Evolutionary conservation across 2,797 vertebrate genomes (phyloP).

Genomic region (Euphonia xanthogaster): DNA sequence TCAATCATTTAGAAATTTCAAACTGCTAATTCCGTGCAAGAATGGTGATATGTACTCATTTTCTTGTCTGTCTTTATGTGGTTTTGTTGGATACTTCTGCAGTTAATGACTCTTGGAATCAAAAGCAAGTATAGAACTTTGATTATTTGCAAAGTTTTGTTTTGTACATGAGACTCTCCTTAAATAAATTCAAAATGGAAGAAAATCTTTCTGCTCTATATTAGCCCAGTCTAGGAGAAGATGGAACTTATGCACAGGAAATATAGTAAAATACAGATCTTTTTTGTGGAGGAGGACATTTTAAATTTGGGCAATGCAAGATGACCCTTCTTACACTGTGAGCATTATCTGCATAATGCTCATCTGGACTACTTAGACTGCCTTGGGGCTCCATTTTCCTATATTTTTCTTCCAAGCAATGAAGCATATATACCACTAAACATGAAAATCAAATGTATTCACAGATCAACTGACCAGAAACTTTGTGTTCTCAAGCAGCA

Average conservation of each 20-base stretch:
- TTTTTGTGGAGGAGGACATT: rapidly evolving
- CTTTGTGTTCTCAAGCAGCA: not conserved
- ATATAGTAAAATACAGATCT: not conserved
- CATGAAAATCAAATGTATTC: not conserved
- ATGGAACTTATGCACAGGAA: not conserved
- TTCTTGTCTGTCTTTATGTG: not conserved
- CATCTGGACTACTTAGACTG: not conserved
- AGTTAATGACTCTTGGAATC: not conserved
- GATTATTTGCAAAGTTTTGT: not conserved
- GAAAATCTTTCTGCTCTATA: not conserved
- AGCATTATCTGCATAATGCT: not conserved
- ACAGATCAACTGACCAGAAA: not conserved
- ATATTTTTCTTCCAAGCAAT: not conserved
- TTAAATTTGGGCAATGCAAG: not conserved
- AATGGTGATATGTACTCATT: not conserved
- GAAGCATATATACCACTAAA: not conserved
- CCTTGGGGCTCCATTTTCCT: not conserved
- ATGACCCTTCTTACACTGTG: not conserved
- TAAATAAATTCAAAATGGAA: not conserved
- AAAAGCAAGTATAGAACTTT: not conserved
- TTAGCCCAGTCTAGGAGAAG: not conserved
- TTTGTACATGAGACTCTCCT: not conserved
- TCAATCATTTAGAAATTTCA: not conserved
- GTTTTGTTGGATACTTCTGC: not conserved
- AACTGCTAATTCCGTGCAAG: not conserved